These are phyloP conservation scores for Gymnoscelis rufifasciata DNA, from an alignment of 2,888 invertebrate species.

Conservation along the genomic window DNA sequence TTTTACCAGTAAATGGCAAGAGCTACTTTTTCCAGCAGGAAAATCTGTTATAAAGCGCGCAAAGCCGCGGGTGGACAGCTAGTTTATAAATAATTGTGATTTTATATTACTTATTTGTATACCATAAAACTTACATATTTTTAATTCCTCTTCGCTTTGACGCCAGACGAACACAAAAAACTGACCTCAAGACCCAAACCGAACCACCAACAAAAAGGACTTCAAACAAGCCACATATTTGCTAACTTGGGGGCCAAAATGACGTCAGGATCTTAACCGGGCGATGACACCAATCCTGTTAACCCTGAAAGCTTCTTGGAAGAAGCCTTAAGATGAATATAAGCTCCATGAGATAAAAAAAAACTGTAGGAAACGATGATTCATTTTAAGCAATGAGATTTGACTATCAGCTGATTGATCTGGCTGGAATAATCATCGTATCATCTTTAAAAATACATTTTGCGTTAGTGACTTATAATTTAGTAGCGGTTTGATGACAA, in stretches of 20 bases:
- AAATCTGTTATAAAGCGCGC: too few relatives aligned
- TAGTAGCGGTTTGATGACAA: not conserved
- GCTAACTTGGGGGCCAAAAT: slow-evolving; percentile 19
- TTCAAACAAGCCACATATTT: not conserved
- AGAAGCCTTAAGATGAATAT: slow-evolving; percentile 21
- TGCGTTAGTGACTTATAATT: too few relatives aligned
- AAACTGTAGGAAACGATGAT: slow-evolving; percentile 24
- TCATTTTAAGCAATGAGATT: slow-evolving; percentile 23
- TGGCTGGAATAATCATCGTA: not conserved
- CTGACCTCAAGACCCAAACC: not conserved
- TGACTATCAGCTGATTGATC: slow-evolving; percentile 26
- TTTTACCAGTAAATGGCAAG: too few relatives aligned
- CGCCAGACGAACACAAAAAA: not conserved
- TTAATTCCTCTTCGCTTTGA: not conserved
- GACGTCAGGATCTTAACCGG: slow-evolving; percentile 26
- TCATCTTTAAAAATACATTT: slow-evolving; percentile 3
- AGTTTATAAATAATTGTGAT: too few relatives aligned
- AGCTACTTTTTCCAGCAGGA: too few relatives aligned
- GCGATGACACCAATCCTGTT: slow-evolving; percentile 26
- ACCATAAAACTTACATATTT: too few relatives aligned
- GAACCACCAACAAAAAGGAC: not conserved
- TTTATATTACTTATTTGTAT: not conserved
- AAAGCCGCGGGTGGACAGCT: too few relatives aligned
- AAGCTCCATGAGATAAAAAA: slow-evolving; percentile 11
- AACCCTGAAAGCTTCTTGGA: slow-evolving; percentile 30